These are phyloP conservation scores for Etheostoma perlongum DNA, from an alignment of 2,797 vertebrate species.

Conservation along the genomic window DNA sequence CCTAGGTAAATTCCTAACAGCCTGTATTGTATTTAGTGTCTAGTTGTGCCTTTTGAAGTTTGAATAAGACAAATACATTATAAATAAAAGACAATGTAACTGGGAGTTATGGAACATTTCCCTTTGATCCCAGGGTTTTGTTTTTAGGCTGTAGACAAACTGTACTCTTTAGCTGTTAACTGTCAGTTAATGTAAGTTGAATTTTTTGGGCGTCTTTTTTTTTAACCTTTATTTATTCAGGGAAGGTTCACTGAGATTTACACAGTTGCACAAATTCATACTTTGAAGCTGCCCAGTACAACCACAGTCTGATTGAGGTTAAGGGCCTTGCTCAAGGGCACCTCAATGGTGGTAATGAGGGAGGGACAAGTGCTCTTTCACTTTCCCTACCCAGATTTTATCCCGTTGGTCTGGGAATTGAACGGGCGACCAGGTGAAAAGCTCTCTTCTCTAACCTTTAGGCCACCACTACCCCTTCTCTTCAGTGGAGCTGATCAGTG, in stretches of 20 bases:
- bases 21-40: neutral
- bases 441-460: no score
- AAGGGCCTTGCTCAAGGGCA: no score
- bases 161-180: constrained; percentile 11
- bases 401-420: no score
- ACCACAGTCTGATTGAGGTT: no score
- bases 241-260: no score
- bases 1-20: neutral
- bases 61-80: constrained; percentile 14
- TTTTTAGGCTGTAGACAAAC: constrained; percentile 29
- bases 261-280: no score
- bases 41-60: neutral
- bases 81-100: neutral
- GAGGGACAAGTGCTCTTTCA: no score
- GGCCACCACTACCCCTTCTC: neutral
- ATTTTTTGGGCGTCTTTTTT: constrained; percentile 35
- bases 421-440: no score
- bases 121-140: neutral
- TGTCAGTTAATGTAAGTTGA: constrained; percentile 41
- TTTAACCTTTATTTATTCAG: no score
- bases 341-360: no score
- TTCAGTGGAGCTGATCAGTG: constrained; percentile 39
- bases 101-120: constrained; percentile 6
- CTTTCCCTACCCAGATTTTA: no score
- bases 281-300: no score